Conservation (phyloP, 2,113 vertebrate species). For the Nibea albiflora region DNA sequence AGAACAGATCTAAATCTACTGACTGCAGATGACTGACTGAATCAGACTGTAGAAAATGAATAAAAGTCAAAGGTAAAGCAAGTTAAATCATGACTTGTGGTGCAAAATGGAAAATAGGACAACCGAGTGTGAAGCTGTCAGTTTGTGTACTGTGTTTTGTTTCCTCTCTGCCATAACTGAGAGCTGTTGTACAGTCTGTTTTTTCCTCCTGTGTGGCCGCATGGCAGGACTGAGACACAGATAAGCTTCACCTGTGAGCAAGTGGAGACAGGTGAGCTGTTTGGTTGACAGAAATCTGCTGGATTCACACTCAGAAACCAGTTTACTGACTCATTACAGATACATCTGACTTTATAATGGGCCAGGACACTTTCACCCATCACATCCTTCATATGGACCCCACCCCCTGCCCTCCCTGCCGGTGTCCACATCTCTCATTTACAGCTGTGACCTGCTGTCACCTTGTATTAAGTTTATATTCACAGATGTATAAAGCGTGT, state of each 20-base stretch:
- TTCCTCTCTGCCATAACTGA: too few species aligned
- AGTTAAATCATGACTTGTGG: too few species aligned
- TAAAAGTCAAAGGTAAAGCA: too few species aligned
- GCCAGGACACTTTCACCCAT: conserved; percentile 57
- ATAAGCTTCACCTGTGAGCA: accelerated
- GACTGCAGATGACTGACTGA: too few species aligned
- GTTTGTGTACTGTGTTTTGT: too few species aligned
- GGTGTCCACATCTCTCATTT: neutral
- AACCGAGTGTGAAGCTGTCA: too few species aligned
- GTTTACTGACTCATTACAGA: neutral
- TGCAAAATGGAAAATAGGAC: too few species aligned
- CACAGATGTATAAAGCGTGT: neutral
- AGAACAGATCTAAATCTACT: too few species aligned
- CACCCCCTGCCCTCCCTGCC: conserved; percentile 26
- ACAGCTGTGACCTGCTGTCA: accelerated
- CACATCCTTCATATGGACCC: conserved; percentile 31
- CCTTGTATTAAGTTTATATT: neutral
- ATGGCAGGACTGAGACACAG: neutral
- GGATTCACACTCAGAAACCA: neutral
- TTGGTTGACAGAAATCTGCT: neutral
- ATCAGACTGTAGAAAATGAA: too few species aligned
- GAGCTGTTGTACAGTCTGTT: too few species aligned
- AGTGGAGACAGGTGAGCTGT: neutral
- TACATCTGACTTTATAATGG: neutral
- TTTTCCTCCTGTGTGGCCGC: neutral